Percentiles rank a stretch among this genome's conserved stretches.
Conservation (phyloP, 2,888 invertebrate genomes). For the Nesidiocoris tenuis region DNA sequence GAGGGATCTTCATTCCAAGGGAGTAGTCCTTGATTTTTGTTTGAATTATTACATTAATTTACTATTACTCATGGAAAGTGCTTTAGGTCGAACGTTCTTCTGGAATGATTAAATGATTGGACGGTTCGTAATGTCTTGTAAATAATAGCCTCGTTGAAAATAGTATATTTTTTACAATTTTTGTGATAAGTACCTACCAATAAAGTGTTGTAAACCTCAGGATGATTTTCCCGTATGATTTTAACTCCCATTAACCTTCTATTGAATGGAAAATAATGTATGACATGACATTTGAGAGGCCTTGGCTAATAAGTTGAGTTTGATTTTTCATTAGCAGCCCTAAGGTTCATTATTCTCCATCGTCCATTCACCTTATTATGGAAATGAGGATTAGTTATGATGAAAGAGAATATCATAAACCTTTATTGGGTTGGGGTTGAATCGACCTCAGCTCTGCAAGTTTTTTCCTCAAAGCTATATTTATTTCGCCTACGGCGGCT, state of each 20-base stretch:
- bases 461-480: too few species aligned
- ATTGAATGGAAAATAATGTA: too few species aligned
- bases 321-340: too few species aligned
- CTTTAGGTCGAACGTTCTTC: not conserved
- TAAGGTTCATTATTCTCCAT: too few species aligned
- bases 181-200: not conserved
- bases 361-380: too few species aligned
- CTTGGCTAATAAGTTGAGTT: too few species aligned
- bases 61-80: not conserved
- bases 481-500: too few species aligned
- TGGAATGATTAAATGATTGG: not conserved
- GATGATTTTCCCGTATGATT: not conserved
- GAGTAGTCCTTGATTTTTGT: conserved; percentile 23
- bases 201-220: not conserved
- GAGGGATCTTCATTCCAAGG: conserved; percentile 31
- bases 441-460: too few species aligned
- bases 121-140: not conserved
- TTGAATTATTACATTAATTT: not conserved
- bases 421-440: too few species aligned
- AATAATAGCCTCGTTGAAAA: not conserved
- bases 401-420: too few species aligned
- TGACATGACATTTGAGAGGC: too few species aligned
- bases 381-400: too few species aligned
- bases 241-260: not conserved
- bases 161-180: not conserved